Conservation (phyloP, 2,113 vertebrate species). For the Lathamus discolor region DNA sequence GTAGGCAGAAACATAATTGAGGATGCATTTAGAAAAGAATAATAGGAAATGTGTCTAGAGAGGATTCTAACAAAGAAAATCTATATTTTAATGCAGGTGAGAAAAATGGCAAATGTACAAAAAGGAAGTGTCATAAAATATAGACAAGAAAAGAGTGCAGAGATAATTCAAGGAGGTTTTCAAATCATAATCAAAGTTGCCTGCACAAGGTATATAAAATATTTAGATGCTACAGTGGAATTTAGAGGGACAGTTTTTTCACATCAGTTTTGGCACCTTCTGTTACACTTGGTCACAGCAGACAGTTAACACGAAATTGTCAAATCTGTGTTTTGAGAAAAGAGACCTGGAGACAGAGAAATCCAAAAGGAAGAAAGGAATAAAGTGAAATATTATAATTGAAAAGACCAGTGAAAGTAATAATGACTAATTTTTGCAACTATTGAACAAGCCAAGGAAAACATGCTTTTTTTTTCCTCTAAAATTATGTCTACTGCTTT, state of each 20-base stretch:
- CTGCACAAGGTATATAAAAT: constrained; percentile 59
- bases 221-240: constrained; percentile 53
- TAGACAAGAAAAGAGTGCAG: background rate
- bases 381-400: background rate
- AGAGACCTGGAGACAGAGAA: background rate
- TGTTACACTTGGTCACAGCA: background rate
- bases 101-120: background rate
- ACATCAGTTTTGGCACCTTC: constrained; percentile 23
- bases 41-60: background rate
- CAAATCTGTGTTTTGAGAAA: background rate
- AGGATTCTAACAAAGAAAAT: background rate
- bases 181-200: background rate
- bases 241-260: constrained; percentile 46
- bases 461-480: background rate
- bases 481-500: background rate
- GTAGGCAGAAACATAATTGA: background rate
- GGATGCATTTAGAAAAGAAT: background rate
- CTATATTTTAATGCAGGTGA: background rate
- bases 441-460: background rate
- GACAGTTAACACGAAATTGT: background rate
- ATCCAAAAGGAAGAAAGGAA: background rate
- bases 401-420: background rate
- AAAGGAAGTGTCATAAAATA: background rate
- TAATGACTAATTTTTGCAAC: background rate
- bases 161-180: background rate